phyloP scores from a whole-genome alignment of 2,888 invertebrate genomes.

The Coenonympha glycerion region DNA sequence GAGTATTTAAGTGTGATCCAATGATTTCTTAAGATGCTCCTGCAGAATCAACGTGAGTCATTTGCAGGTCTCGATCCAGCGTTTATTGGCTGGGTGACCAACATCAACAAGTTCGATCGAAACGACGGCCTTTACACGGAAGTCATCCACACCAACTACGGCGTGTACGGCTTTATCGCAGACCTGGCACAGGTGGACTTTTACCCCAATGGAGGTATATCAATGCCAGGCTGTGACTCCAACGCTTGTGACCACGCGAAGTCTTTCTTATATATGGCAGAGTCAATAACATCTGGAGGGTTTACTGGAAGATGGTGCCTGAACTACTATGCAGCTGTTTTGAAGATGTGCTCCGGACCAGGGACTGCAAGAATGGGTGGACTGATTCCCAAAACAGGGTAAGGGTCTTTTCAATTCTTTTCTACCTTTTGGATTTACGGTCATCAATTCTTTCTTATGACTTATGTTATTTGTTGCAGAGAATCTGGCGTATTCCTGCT shows the following conservation, averaged over 20 bases:
- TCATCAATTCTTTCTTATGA: background rate
- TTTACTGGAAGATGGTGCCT: slow-evolving; percentile 51
- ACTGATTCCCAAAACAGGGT: slow-evolving; percentile 50
- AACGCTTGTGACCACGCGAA: slow-evolving; percentile 49
- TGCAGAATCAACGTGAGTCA: background rate
- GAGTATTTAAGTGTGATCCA: no score
- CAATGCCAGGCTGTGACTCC: slow-evolving; percentile 54
- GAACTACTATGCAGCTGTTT: slow-evolving; percentile 46
- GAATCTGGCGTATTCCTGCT: slow-evolving; percentile 43
- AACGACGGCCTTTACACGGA: slow-evolving; percentile 52
- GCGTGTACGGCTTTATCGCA: slow-evolving; percentile 46
- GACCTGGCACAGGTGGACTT: slow-evolving; percentile 52
- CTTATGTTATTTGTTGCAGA: slow-evolving; percentile 38
- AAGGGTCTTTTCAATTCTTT: slow-evolving; percentile 18
- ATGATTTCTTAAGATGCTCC: no score
- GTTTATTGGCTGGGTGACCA: slow-evolving; percentile 51
- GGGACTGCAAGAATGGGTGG: slow-evolving; percentile 53
- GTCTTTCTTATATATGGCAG: slow-evolving; percentile 50
- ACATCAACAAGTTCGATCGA: slow-evolving; percentile 43
- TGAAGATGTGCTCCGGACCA: slow-evolving; percentile 39
- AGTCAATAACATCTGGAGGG: slow-evolving; percentile 44
- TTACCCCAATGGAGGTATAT: slow-evolving; percentile 54
- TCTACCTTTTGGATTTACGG: background rate
- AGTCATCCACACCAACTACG: slow-evolving; percentile 56
- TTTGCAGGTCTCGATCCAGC: slow-evolving; percentile 51